phyloP scores from a whole-genome alignment of 2,113 vertebrate genomes.

The Gymnogyps californianus region DNA sequence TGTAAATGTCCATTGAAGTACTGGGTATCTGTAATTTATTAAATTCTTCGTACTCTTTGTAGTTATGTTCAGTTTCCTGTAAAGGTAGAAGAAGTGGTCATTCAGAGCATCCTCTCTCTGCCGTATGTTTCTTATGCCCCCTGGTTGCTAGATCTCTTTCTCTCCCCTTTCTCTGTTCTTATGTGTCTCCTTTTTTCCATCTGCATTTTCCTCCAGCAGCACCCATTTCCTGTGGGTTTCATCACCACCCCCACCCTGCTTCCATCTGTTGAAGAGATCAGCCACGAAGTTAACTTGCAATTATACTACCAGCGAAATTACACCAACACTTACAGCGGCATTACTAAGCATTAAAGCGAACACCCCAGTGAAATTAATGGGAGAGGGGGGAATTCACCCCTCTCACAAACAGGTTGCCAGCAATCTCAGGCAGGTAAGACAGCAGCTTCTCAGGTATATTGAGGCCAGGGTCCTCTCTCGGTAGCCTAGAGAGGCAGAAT shows the following conservation, averaged over 20 bases:
- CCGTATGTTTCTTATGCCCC: background rate
- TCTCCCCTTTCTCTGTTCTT: conserved; percentile 34
- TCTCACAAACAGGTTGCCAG: background rate
- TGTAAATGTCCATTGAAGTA: background rate
- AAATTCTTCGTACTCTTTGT: background rate
- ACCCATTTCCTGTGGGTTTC: conserved; percentile 68
- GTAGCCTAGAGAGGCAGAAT: background rate
- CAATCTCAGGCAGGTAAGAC: background rate
- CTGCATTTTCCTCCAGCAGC: conserved; percentile 56
- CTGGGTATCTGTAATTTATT: background rate
- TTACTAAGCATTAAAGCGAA: background rate
- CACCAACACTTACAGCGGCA: background rate
- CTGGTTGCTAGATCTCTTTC: background rate
- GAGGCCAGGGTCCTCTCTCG: background rate
- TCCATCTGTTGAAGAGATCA: conserved; percentile 69
- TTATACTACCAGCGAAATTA: conserved; percentile 46
- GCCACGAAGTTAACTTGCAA: conserved; percentile 44
- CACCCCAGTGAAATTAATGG: background rate
- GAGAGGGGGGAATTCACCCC: background rate
- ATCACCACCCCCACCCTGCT: conserved; percentile 61
- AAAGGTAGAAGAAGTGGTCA: background rate
- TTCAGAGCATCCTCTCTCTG: background rate
- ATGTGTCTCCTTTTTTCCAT: conserved; percentile 50
- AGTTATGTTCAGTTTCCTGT: background rate
- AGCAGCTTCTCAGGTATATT: background rate